Evolutionary conservation across 2,113 vertebrate species (phyloP).

Genomic region (Caranx melampygus): DNA sequence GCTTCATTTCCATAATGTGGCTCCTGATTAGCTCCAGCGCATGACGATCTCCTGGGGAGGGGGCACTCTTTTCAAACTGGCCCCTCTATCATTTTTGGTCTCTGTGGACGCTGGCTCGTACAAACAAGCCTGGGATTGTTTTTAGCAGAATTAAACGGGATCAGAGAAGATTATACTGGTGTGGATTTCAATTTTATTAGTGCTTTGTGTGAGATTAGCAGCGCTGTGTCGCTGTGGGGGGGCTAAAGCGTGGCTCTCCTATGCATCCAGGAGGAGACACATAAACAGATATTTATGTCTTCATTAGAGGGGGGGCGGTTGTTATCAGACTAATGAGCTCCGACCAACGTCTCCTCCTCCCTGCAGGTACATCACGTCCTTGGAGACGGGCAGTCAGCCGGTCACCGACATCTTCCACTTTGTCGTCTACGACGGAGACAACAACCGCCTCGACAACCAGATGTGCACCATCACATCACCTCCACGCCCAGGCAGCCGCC

Average conservation of each 20-base stretch:
- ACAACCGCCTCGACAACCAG: slow-evolving; percentile 92
- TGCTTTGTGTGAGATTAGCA: slow-evolving; percentile 36
- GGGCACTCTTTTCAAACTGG: slow-evolving; percentile 22
- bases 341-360: not conserved
- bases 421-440: slow-evolving; percentile 89
- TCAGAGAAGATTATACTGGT: slow-evolving; percentile 41
- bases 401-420: slow-evolving; percentile 93
- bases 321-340: not conserved
- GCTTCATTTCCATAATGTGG: slow-evolving; percentile 59
- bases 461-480: slow-evolving; percentile 92
- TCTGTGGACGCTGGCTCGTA: slow-evolving; percentile 7
- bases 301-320: not conserved
- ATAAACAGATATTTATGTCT: slow-evolving; percentile 13
- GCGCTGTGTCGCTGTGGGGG: slow-evolving; percentile 15
- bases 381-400: slow-evolving; percentile 86
- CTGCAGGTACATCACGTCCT: slow-evolving; percentile 88
- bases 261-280: not conserved
- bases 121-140: slow-evolving; percentile 34
- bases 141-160: slow-evolving; percentile 40
- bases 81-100: slow-evolving; percentile 22
- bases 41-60: not conserved
- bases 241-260: not conserved
- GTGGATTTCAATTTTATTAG: slow-evolving; percentile 43
- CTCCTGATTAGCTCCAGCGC: slow-evolving; percentile 44
- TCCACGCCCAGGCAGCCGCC: slow-evolving; percentile 77